Evolutionary conservation across 2,113 vertebrate species (phyloP).

Genomic region (Halichoerus grypus): DNA sequence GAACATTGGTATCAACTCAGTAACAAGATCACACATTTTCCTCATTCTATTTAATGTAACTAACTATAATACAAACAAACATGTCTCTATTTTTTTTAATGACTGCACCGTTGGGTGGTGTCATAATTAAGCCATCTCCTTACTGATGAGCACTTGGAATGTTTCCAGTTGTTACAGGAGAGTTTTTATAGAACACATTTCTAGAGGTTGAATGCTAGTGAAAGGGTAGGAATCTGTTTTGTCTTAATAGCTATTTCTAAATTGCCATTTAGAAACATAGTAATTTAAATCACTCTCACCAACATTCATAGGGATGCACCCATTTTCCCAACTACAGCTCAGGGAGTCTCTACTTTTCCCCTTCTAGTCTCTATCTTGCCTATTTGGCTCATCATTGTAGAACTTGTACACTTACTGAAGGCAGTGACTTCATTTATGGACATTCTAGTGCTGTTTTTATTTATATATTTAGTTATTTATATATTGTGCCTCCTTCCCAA

Average conservation of each 20-base stretch:
- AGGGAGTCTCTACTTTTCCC: background rate
- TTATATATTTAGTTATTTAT: background rate
- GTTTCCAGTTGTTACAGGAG: background rate
- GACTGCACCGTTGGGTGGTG: background rate
- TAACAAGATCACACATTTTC: background rate
- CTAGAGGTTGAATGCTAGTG: background rate
- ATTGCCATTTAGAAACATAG: background rate
- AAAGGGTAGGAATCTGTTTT: background rate
- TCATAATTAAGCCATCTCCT: constrained; percentile 2
- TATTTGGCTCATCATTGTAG: background rate
- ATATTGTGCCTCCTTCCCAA: background rate
- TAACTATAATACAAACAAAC: background rate
- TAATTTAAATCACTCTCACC: background rate
- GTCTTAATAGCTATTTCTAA: background rate
- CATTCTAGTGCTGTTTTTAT: background rate
- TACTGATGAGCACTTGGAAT: background rate
- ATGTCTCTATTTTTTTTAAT: background rate
- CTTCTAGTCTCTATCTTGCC: background rate
- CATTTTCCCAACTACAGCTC: background rate
- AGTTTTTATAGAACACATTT: background rate
- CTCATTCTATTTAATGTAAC: background rate
- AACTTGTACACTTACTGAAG: background rate
- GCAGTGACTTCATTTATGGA: background rate
- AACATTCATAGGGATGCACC: background rate
- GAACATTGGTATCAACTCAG: background rate